Evolutionary conservation across 2,888 invertebrate genomes (phyloP).

Genomic region (Cantharis nigra): DNA sequence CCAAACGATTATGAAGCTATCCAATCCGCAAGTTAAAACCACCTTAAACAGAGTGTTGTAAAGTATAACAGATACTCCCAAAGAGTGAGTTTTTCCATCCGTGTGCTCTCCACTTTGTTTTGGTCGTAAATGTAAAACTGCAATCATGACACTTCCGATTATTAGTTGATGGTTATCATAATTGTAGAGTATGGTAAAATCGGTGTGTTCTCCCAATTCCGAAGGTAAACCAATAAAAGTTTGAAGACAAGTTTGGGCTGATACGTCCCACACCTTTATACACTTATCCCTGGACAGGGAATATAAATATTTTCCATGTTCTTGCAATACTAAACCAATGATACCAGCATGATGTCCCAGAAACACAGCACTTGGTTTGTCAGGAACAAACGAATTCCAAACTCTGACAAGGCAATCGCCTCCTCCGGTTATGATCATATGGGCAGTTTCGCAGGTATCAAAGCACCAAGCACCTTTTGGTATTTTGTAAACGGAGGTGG

Average conservation of each 20-base stretch:
- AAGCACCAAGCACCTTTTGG: conserved; percentile 68
- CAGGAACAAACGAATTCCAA: conserved; percentile 81
- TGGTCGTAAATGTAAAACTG: conserved; percentile 66
- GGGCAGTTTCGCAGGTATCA: conserved; percentile 62
- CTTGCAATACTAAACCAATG: conserved; percentile 69
- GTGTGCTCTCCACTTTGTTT: conserved; percentile 69
- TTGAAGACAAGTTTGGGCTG: conserved; percentile 69
- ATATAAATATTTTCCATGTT: conserved; percentile 67
- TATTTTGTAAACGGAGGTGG: conserved; percentile 63
- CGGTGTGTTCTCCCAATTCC: conserved; percentile 65
- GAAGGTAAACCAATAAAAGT: conserved; percentile 69
- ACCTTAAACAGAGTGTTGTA: conserved; percentile 77
- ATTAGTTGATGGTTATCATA: conserved; percentile 67
- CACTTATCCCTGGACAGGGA: conserved; percentile 73
- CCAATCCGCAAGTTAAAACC: conserved; percentile 77
- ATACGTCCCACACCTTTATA: conserved; percentile 79
- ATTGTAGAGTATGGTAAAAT: conserved; percentile 69
- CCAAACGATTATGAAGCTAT: conserved; percentile 84
- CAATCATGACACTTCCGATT: conserved; percentile 69
- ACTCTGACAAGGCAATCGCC: conserved; percentile 72
- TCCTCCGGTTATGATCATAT: conserved; percentile 71
- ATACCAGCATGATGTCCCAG: conserved; percentile 75
- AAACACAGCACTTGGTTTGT: conserved; percentile 65
- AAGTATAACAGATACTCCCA: conserved; percentile 71
- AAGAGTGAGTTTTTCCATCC: conserved; percentile 66